Conservation (phyloP, 2,888 invertebrate genomes). For the Alviniconcha strummeri region DNA sequence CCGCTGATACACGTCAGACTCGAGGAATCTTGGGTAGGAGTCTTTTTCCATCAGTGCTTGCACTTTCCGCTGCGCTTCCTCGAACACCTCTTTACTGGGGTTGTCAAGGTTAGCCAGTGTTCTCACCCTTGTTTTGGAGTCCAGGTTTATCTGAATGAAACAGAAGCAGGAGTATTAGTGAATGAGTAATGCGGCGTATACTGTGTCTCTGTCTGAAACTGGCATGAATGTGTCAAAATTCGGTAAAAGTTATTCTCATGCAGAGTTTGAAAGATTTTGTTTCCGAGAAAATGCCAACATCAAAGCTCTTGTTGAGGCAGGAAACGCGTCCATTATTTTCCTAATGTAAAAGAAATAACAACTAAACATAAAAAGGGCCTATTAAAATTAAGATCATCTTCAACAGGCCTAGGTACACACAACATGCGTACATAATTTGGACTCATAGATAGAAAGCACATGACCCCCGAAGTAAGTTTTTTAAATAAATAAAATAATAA, state of each 20-base stretch:
- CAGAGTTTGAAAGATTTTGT: no score
- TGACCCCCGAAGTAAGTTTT: no score
- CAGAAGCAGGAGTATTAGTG: slow-evolving; percentile 12
- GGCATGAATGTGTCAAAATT: no score
- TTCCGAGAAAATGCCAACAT: no score
- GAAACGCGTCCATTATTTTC: no score
- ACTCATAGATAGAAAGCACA: background rate
- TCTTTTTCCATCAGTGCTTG: slow-evolving; percentile 77
- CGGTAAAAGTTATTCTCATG: no score
- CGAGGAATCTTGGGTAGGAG: slow-evolving; percentile 77
- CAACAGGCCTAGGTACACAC: background rate
- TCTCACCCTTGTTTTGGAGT: slow-evolving; percentile 74
- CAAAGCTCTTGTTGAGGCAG: no score
- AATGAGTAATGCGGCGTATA: no score
- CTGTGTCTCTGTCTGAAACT: no score
- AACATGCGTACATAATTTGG: background rate
- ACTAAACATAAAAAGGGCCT: background rate
- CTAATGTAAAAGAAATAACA: background rate
- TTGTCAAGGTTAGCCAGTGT: slow-evolving; percentile 71
- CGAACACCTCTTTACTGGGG: slow-evolving; percentile 75
- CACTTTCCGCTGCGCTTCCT: slow-evolving; percentile 76
- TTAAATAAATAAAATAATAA: no score
- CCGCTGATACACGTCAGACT: slow-evolving; percentile 75
- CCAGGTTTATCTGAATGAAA: slow-evolving; percentile 76
- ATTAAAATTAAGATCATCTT: background rate